A percentile compares a stretch with the other conserved stretches of the same genome.
These are phyloP conservation scores for Solenopsis invicta DNA, from an alignment of 1,140 invertebrate genomes.

Conservation along the genomic window DNA sequence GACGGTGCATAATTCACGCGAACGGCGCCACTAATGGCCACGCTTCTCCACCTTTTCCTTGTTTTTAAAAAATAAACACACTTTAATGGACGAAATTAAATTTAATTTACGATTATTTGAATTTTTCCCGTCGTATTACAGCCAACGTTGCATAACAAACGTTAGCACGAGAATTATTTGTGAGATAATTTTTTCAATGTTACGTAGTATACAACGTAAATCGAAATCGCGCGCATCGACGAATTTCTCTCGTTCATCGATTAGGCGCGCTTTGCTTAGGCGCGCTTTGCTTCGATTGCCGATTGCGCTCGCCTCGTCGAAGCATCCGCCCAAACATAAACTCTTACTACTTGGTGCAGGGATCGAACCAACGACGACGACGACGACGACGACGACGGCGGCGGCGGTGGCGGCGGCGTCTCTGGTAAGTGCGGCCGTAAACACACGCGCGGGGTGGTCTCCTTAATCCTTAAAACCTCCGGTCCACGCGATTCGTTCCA, in stretches of 20 bases:
- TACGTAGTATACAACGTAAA: neutral
- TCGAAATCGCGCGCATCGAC: neutral
- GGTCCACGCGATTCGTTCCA: constrained; percentile 9
- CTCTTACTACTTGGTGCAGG: neutral
- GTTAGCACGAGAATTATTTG: constrained; percentile 4
- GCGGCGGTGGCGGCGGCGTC: neutral
- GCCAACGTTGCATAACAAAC: neutral
- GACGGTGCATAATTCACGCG: constrained; percentile 54
- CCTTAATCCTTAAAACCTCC: constrained; percentile 50
- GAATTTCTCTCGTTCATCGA: neutral
- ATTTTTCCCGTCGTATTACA: neutral
- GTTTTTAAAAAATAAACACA: constrained; percentile 27
- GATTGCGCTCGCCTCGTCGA: neutral
- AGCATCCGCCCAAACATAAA: neutral
- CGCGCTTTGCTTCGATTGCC: neutral
- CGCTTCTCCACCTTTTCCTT: constrained; percentile 35
- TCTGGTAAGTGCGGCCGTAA: constrained; percentile 49
- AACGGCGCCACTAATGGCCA: constrained; percentile 35
- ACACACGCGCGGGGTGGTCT: constrained; percentile 24
- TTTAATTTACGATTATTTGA: constrained; percentile 39
- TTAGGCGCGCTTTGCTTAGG: too few species aligned
- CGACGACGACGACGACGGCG: neutral
- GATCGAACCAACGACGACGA: constrained; percentile 9
- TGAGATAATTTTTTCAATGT: neutral
- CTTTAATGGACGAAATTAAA: constrained; percentile 20